Conservation (phyloP, 2,113 vertebrate genomes). For the Genyomyrus donnyi region DNA sequence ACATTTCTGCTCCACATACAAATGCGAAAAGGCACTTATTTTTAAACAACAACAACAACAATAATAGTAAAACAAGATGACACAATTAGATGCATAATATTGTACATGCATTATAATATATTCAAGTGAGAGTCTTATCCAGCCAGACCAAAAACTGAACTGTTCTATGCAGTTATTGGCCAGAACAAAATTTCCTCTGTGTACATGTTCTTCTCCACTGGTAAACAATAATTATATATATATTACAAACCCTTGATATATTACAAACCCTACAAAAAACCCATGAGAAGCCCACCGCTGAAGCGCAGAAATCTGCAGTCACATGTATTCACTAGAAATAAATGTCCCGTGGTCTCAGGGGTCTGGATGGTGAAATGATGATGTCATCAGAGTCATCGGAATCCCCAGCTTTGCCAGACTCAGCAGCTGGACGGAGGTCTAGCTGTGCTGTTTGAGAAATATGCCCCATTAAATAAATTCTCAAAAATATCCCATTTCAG, state of each 20-base stretch:
- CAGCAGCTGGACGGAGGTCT: slow-evolving; percentile 10
- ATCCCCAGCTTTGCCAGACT: slow-evolving; percentile 37
- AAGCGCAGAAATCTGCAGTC: not conserved
- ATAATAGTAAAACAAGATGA: not conserved
- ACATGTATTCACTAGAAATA: slow-evolving; percentile 31
- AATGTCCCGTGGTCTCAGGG: slow-evolving; percentile 53
- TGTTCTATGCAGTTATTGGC: not conserved
- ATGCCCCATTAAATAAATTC: not conserved
- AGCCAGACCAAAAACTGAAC: not conserved
- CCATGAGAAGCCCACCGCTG: not conserved
- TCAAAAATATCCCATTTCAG: not conserved
- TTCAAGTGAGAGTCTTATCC: slow-evolving; percentile 1
- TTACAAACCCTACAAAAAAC: not conserved
- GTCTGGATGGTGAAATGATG: slow-evolving; percentile 56
- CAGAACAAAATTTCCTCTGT: not conserved
- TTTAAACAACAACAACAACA: not conserved
- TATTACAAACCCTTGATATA: not conserved
- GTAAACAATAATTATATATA: not conserved
- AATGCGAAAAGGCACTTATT: slow-evolving; percentile 9
- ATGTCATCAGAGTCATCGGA: slow-evolving; percentile 81
- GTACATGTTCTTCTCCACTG: not conserved
- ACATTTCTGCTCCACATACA: not conserved
- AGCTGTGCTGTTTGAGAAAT: slow-evolving; percentile 40
- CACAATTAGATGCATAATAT: not conserved
- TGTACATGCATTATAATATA: not conserved